phyloP scores from a whole-genome alignment of 2,888 invertebrate genomes.

The Erebia palarica region DNA sequence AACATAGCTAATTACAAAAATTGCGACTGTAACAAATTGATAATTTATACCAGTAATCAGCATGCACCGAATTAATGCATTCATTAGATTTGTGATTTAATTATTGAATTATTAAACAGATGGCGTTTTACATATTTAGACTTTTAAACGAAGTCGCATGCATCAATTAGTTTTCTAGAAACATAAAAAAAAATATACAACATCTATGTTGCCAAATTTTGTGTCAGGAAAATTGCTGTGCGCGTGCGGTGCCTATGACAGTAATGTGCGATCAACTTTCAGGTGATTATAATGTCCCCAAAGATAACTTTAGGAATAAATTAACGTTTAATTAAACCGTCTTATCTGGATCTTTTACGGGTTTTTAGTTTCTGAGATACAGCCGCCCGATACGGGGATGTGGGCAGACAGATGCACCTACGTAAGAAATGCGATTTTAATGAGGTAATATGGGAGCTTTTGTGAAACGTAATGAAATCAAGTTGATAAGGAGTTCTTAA shows the following conservation, averaged over 20 bases:
- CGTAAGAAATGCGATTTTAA: slow-evolving; percentile 21
- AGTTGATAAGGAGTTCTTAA: not conserved
- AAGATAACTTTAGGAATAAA: slow-evolving; percentile 33
- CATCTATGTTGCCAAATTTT: too few relatives aligned
- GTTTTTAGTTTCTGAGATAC: slow-evolving; percentile 34
- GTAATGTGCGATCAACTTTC: slow-evolving; percentile 21
- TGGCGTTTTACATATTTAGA: too few relatives aligned
- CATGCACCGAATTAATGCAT: too few relatives aligned
- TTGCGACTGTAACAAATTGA: too few relatives aligned
- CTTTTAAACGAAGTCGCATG: too few relatives aligned
- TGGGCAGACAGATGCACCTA: slow-evolving; percentile 25
- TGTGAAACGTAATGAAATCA: not conserved
- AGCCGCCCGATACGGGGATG: slow-evolving; percentile 14
- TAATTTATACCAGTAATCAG: too few relatives aligned
- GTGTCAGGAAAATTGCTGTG: not conserved
- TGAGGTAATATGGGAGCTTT: slow-evolving; percentile 5
- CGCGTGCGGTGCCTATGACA: not conserved
- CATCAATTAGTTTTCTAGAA: too few relatives aligned
- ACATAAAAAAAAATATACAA: too few relatives aligned
- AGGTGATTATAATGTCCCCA: slow-evolving; percentile 25
- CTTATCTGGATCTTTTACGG: slow-evolving; percentile 32
- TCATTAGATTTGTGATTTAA: too few relatives aligned
- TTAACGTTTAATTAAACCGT: slow-evolving; percentile 34
- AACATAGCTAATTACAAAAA: too few relatives aligned
- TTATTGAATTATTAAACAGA: too few relatives aligned